A percentile compares a stretch with the other conserved stretches of the same genome.
Evolutionary conservation across 2,113 vertebrate species (phyloP).

Genomic region (Muntiacus muntjak): DNA sequence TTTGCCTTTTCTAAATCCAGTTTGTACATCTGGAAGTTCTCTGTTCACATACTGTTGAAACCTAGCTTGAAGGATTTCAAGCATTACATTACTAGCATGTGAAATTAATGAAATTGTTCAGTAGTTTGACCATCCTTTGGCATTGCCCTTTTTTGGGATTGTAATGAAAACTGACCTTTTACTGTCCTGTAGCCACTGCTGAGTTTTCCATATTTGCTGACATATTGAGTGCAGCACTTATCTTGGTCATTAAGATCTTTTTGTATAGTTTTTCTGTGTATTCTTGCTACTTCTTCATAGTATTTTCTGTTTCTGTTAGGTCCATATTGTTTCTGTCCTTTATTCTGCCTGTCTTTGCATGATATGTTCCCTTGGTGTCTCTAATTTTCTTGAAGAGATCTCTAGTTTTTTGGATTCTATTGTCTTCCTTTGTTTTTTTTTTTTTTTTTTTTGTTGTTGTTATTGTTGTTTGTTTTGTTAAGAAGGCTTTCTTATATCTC

Average conservation of each 20-base stretch:
- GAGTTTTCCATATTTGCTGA: background rate
- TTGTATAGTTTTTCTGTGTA: background rate
- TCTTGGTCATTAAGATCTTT: background rate
- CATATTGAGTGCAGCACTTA: background rate
- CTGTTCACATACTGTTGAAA: background rate
- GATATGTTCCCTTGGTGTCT: background rate
- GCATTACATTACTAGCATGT: background rate
- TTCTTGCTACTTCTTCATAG: background rate
- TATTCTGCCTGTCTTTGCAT: background rate
- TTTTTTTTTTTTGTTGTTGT: no score
- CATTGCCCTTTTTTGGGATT: background rate
- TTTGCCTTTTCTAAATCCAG: background rate
- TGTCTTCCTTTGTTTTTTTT: background rate
- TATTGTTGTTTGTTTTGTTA: background rate
- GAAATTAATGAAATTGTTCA: background rate
- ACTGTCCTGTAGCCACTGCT: background rate
- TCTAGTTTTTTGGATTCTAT: background rate
- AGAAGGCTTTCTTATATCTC: background rate
- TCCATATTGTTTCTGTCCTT: background rate
- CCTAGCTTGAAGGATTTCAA: background rate
- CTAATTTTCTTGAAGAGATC: background rate
- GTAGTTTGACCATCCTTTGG: background rate
- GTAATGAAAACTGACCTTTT: background rate
- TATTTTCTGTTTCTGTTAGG: background rate
- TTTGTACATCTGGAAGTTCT: background rate